Conservation (phyloP, 2,888 invertebrate species). For the Leptothorax acervorum region DNA sequence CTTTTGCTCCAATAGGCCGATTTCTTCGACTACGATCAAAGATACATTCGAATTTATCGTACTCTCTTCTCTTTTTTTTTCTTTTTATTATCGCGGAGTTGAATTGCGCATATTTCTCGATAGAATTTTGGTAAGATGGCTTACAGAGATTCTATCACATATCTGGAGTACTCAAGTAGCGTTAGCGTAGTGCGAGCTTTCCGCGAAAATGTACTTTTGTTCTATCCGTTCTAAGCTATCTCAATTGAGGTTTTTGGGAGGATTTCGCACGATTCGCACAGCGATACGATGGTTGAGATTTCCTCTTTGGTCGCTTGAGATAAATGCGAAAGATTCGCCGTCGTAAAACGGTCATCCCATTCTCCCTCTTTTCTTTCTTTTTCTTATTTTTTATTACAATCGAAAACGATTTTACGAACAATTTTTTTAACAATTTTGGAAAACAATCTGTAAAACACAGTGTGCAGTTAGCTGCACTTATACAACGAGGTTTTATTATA, state of each 20-base stretch:
- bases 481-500: background rate
- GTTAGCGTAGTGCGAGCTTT: background rate
- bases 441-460: background rate
- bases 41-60: slow-evolving; percentile 56
- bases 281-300: slow-evolving; percentile 12
- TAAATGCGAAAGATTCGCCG: slow-evolving; percentile 22
- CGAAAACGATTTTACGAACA: background rate
- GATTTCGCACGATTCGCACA: slow-evolving; percentile 32
- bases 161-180: background rate
- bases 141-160: slow-evolving; percentile 47
- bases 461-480: background rate
- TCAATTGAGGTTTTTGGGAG: slow-evolving; percentile 16
- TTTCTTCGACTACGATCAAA: slow-evolving; percentile 56
- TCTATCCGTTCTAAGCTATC: slow-evolving; percentile 7
- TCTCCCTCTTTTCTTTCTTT: background rate
- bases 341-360: background rate
- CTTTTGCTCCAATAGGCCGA: slow-evolving; percentile 57
- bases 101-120: background rate
- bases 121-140: slow-evolving; percentile 25
- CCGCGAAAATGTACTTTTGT: slow-evolving; percentile 1
- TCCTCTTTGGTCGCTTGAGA: background rate
- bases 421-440: background rate
- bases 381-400: background rate
- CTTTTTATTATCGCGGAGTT: slow-evolving; percentile 34
- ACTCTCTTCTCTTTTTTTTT: slow-evolving; percentile 46